Evolutionary conservation across 2,113 vertebrate genomes (phyloP).

Genomic region (Octodon degus): DNA sequence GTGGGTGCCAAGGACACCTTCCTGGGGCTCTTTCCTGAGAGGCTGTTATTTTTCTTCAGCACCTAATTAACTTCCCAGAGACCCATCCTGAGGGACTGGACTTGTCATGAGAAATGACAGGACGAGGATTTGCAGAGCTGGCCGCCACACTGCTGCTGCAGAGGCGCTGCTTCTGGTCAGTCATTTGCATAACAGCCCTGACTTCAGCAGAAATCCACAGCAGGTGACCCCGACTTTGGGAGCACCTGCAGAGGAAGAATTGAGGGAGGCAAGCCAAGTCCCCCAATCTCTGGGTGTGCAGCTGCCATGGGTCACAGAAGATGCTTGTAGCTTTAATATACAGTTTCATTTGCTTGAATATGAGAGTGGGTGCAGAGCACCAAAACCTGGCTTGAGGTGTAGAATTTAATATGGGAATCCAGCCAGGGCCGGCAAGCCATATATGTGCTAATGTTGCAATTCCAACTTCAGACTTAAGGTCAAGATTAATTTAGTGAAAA

Average conservation of each 20-base stretch:
- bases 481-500: slow-evolving; percentile 67
- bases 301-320: slow-evolving; percentile 50
- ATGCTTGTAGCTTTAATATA: slow-evolving; percentile 46
- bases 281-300: not conserved
- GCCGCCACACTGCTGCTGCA: not conserved
- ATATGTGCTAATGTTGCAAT: slow-evolving; percentile 62
- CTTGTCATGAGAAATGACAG: not conserved
- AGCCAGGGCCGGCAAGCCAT: slow-evolving; percentile 44
- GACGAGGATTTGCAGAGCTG: not conserved
- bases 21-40: not conserved
- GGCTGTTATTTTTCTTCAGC: not conserved
- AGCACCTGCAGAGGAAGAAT: not conserved
- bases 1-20: not conserved
- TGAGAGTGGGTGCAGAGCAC: not conserved
- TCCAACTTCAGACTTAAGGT: slow-evolving; percentile 57
- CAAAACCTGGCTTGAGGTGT: slow-evolving; percentile 48
- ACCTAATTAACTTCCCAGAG: not conserved
- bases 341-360: slow-evolving; percentile 44
- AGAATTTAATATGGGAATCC: slow-evolving; percentile 58
- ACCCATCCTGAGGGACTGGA: not conserved
- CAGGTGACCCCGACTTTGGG: not conserved
- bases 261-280: not conserved
- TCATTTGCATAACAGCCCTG: not conserved
- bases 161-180: not conserved
- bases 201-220: slow-evolving; percentile 9